These are phyloP conservation scores for Casuarius casuarius DNA, from an alignment of 2,113 vertebrate genomes.

Conservation along the genomic window DNA sequence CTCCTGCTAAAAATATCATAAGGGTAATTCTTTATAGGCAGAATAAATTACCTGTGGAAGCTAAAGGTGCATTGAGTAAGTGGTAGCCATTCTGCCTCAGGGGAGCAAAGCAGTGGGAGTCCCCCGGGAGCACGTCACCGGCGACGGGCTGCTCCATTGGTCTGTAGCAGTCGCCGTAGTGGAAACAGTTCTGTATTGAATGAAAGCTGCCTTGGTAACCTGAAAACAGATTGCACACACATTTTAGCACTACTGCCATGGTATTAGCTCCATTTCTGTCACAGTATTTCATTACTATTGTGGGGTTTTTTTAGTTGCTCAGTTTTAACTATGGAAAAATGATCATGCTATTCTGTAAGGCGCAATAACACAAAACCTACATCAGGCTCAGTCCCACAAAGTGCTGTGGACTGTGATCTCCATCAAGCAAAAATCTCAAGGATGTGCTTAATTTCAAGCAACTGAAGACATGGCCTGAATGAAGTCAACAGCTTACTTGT, in stretches of 20 bases:
- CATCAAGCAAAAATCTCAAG: background rate
- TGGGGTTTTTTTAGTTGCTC: background rate
- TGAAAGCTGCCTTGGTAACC: constrained; percentile 97
- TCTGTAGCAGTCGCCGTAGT: constrained; percentile 92
- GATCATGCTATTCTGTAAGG: background rate
- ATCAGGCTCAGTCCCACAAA: background rate
- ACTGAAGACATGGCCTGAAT: background rate
- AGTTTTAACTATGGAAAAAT: background rate
- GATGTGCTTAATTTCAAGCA: background rate
- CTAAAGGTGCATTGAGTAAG: constrained; percentile 80
- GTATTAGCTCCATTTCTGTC: background rate
- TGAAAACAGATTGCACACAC: constrained; percentile 66
- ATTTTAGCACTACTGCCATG: background rate
- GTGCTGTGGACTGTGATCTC: background rate
- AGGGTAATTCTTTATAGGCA: background rate
- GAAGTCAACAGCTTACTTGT: background rate
- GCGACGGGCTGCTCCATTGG: constrained; percentile 82
- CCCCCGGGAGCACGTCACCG: constrained; percentile 80
- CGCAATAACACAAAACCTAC: background rate
- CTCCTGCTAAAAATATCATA: background rate
- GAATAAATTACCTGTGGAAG: constrained; percentile 82
- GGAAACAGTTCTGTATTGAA: constrained; percentile 90
- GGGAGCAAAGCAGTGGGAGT: constrained; percentile 83
- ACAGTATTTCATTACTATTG: background rate
- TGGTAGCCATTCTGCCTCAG: constrained; percentile 90